Conservation (phyloP, 2,888 invertebrate genomes). For the Megamerina dolium region DNA sequence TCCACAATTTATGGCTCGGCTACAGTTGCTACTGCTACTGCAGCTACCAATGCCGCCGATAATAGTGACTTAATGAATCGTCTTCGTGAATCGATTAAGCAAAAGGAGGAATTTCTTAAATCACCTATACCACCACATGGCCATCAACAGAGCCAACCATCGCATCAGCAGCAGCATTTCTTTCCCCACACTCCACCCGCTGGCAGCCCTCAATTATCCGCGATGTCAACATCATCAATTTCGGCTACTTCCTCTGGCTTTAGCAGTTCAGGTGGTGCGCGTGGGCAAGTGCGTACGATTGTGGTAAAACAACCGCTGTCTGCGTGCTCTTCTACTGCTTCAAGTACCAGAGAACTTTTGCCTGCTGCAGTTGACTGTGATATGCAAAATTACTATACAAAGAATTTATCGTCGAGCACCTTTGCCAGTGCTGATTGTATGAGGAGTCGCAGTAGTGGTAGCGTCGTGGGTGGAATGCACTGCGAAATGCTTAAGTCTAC, state of each 20-base stretch:
- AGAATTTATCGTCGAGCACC: constrained; percentile 18
- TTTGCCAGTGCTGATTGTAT: constrained; percentile 17
- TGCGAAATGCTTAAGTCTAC: background rate
- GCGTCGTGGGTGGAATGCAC: constrained; percentile 10
- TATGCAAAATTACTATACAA: constrained; percentile 38
- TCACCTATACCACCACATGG: constrained; percentile 57
- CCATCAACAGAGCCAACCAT: constrained; percentile 26
- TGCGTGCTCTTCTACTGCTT: constrained; percentile 20
- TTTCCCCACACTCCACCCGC: constrained; percentile 26
- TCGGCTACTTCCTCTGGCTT: constrained; percentile 19
- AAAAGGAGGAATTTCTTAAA: constrained; percentile 83
- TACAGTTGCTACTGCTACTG: constrained; percentile 17
- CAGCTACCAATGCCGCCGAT: constrained; percentile 26
- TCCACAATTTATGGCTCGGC: constrained; percentile 14
- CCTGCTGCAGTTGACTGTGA: constrained; percentile 36
- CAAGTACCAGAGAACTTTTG: constrained; percentile 29
- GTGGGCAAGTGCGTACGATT: constrained; percentile 27
- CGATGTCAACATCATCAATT: constrained; percentile 24
- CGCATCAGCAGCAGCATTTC: constrained; percentile 27
- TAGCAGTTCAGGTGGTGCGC: constrained; percentile 16
- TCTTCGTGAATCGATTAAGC: constrained; percentile 77
- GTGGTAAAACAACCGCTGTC: constrained; percentile 26
- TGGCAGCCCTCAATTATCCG: constrained; percentile 25
- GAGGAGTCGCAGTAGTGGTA: constrained; percentile 23
- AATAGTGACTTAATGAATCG: constrained; percentile 57